Evolutionary conservation across 2,888 invertebrate species (phyloP).

Genomic region (Hololepta plana): DNA sequence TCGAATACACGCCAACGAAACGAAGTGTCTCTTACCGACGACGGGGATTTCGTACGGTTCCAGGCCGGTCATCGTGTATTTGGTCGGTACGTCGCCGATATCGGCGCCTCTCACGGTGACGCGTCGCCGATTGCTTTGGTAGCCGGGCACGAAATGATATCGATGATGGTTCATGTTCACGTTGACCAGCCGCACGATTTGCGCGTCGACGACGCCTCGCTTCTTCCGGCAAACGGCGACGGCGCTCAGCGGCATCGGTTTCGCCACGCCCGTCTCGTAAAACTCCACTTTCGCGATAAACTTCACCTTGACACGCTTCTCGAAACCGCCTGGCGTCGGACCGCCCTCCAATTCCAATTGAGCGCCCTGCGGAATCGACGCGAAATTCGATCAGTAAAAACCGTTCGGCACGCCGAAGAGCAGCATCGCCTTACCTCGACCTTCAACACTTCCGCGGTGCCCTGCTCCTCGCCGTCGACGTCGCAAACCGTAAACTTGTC

Average conservation of each 20-base stretch:
- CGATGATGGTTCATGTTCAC: constrained; percentile 33
- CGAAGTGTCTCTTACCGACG: constrained; percentile 32
- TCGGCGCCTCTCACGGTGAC: constrained; percentile 41
- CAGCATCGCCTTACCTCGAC: constrained; percentile 37
- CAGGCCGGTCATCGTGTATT: constrained; percentile 42
- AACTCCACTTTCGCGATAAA: constrained; percentile 49
- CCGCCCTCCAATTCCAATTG: constrained; percentile 30
- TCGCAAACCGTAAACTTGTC: constrained; percentile 58
- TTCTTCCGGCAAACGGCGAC: constrained; percentile 34
- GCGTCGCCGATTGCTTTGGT: constrained; percentile 41
- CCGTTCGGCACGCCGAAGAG: too few species aligned
- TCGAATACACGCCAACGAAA: neutral
- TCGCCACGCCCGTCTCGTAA: constrained; percentile 43
- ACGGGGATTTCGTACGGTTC: constrained; percentile 46
- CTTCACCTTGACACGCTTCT: constrained; percentile 41
- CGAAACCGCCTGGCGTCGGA: constrained; percentile 27
- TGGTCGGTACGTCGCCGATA: constrained; percentile 44
- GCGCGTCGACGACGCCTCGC: constrained; percentile 31
- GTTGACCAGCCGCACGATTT: constrained; percentile 35
- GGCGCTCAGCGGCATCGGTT: constrained; percentile 39
- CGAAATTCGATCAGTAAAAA: too few species aligned
- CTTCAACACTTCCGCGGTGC: constrained; percentile 44
- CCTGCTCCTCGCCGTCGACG: constrained; percentile 46
- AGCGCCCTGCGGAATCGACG: constrained; percentile 31
- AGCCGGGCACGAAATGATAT: constrained; percentile 44